Base-by-base conservation (phyloP, 2,113 vertebrate genomes). In the Epinephelus fuscoguttatus region DNA sequence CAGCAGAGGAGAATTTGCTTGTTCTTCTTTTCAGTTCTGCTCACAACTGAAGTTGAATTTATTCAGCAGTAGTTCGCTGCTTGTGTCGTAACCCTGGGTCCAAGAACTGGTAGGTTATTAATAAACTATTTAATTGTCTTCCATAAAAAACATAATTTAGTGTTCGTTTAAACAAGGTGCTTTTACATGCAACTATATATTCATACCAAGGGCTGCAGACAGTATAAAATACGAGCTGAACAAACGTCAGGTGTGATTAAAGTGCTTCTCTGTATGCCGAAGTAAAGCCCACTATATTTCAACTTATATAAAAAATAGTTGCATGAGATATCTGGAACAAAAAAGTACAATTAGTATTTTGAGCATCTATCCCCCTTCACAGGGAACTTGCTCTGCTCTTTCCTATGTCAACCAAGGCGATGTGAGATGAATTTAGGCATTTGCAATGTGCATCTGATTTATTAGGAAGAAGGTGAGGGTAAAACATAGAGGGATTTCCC, bases 381-480 rank as follows among this genome's bases (percentile, higher is more conserved):
- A 81, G 68, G 66, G 83, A 82, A 45, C 84, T 81, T 67, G 79
- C 75, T 86, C 50, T 85, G 80, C 75, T 86, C 50, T 85, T 79
- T 82, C 50, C 62, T 75, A 63, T 72, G 80, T 87, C 88, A 88
- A 88, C 74, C 84, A 80, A 88, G 69, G 92, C 84, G 80, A 84
- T 90, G 89, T 57, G 60, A 92, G 88, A 89, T 85, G 82, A 93
- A 88, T 92, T 90, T 79, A 92, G 83, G 84, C 88, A 90, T 93
- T 93, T 93, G 85, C 89, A 92, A 93, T 94, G 88, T 90, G 92
- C 91, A 93, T 89, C 91, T 95, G 89, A 95, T 95, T 96, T 95
- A 95, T 94, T 94, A 93, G 81, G 81, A 85, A 90, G 85, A 94
- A 91, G 87, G 88, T 91, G 84, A 91, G 88, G 84, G 82, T 78